A percentile compares a stretch with the other conserved stretches of the same genome.
Evolutionary conservation across 2,888 invertebrate genomes (phyloP).

Genomic region (Anticlea derivata): DNA sequence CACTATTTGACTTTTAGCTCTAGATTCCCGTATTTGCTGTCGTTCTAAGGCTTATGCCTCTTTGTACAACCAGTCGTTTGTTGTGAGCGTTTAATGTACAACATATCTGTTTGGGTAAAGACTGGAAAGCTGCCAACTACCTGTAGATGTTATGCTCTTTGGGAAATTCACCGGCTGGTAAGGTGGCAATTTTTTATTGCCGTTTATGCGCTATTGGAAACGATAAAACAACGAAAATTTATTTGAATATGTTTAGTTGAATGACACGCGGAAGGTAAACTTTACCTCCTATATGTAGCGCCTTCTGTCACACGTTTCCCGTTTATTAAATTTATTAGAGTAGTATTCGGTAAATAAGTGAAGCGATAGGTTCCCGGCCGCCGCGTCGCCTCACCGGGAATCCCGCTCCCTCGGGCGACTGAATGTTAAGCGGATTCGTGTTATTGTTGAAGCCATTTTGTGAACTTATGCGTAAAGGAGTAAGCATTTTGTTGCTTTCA

Average conservation of each 20-base stretch:
- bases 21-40: slow-evolving; percentile 24
- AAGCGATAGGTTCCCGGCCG: slow-evolving; percentile 54
- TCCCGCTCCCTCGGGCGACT: slow-evolving; percentile 56
- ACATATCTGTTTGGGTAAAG: slow-evolving; percentile 65
- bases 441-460: slow-evolving; percentile 64
- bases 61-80: slow-evolving; percentile 42
- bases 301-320: slow-evolving; percentile 62
- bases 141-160: slow-evolving; percentile 69
- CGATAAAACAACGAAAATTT: slow-evolving; percentile 48
- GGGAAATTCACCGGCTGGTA: slow-evolving; percentile 56
- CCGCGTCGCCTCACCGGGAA: slow-evolving; percentile 61
- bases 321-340: slow-evolving; percentile 76
- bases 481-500: slow-evolving; percentile 31
- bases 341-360: slow-evolving; percentile 70
- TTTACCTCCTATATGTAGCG: slow-evolving; percentile 50
- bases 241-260: slow-evolving; percentile 39
- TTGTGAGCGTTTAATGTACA: slow-evolving; percentile 57
- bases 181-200: slow-evolving; percentile 50
- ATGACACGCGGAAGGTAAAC: slow-evolving; percentile 39
- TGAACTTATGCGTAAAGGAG: slow-evolving; percentile 50
- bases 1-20: slow-evolving; percentile 40
- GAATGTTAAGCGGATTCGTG: slow-evolving; percentile 65
- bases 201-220: slow-evolving; percentile 48
- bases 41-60: slow-evolving; percentile 38
- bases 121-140: slow-evolving; percentile 78